phyloP scores from a whole-genome alignment of 2,888 invertebrate species.

The Hirtodrosophila confusa region DNA sequence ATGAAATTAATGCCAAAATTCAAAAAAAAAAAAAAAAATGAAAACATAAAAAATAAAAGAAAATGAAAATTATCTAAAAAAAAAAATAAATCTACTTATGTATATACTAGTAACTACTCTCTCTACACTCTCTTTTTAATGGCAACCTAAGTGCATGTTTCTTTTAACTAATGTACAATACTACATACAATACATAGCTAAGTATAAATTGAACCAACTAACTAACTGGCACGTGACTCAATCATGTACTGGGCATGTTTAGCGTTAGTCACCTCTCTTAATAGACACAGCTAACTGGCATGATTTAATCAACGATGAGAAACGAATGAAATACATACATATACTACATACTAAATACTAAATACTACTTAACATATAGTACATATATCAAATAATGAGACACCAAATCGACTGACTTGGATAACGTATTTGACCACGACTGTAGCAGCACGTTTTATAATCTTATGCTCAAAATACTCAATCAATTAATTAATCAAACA shows the following conservation, averaged over 20 bases:
- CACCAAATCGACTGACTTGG: slow-evolving; percentile 29
- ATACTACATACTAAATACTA: no score
- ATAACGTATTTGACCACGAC: slow-evolving; percentile 31
- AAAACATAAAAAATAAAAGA: slow-evolving; percentile 26
- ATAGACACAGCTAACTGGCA: slow-evolving; percentile 42
- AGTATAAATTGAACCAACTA: background rate
- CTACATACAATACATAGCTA: no score
- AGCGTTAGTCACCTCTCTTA: slow-evolving; percentile 53
- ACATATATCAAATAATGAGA: slow-evolving; percentile 2
- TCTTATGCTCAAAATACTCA: slow-evolving; percentile 10
- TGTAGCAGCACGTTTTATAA: slow-evolving; percentile 51
- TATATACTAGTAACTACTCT: slow-evolving; percentile 44
- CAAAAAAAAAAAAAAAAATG: slow-evolving; percentile 46
- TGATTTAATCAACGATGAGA: slow-evolving; percentile 13
- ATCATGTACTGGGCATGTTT: slow-evolving; percentile 62
- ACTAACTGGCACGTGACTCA: slow-evolving; percentile 50
- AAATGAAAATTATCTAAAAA: slow-evolving; percentile 34
- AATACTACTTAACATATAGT: background rate
- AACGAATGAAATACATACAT: slow-evolving; percentile 3
- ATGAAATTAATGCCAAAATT: slow-evolving; percentile 66
- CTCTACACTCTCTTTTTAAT: slow-evolving; percentile 45
- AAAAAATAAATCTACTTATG: slow-evolving; percentile 42
- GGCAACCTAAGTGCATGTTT: slow-evolving; percentile 72
- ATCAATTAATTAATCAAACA: slow-evolving; percentile 20
- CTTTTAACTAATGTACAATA: slow-evolving; percentile 36